Evolutionary conservation across 1,140 invertebrate genomes (phyloP), one percentile per base, ranked within the genome.

Genomic region (Scaptomyza graminum): DNA sequence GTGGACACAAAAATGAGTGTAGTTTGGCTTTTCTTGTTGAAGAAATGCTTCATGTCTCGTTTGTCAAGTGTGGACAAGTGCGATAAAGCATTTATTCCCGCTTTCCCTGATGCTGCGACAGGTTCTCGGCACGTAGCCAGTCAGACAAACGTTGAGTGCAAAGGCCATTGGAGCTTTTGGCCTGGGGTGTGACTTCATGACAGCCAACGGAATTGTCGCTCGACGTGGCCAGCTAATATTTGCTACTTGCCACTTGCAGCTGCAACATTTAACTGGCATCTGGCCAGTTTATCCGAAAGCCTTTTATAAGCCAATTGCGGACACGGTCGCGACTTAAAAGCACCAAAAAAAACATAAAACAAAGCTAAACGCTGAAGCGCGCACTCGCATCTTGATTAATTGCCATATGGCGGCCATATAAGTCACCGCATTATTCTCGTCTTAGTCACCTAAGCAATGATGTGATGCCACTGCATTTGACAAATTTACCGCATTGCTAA

Each of bases 41-140:
- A 39, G 31, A 22, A 55, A 69, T 63, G 59, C 50, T 47, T 34
- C n/a, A 8, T 47, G 47, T 44, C 39, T 51, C 61, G 67, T 70
- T 70, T 70, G 68, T 57, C 54, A 59, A 16, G 39, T 39, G 28
- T 59, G 54, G 68, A 71, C 62, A 65, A n/a, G n/a, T 39, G 52
- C 28, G 46, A 71, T 71, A 71, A 71, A 56, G 61, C 60, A 71
- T 34, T 34, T 12, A 46, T 54, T 72, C 54, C 31, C 46, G 55
- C 28, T 28, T 28, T 22, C 31, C 31, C 31, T 34, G 31, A 31
- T 7, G 3, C 1, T 41, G 69, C 69, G 69, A 67, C 69, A 72
- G 63, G 47, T 72, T 66, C 69, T 72, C 69, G 63, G 69, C 69
- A 72, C 54, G 69, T 60, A 55, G 69, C 63, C 69, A 72, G 55